Percentiles rank a stretch among this genome's conserved stretches.
phyloP scores from a whole-genome alignment of 1,140 invertebrate species.

The Nylanderia fulva region DNA sequence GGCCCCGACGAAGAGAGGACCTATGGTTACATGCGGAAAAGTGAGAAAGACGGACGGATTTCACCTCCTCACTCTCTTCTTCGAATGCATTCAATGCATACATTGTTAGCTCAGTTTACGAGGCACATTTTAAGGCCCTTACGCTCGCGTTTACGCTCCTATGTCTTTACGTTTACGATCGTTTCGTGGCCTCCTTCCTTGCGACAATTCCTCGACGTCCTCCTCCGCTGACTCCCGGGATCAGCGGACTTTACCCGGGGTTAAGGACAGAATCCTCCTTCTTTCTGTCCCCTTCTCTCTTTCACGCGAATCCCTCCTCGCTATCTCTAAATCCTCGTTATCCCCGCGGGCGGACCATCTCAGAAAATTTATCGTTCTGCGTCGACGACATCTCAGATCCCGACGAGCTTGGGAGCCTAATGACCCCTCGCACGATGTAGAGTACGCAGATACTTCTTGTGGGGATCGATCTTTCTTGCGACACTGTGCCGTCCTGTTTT shows the following conservation, averaged over 20 bases:
- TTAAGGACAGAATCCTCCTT: conserved; percentile 52
- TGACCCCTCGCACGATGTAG: conserved; percentile 70
- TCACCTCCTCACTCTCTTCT: too few relatives aligned
- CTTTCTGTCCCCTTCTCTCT: conserved; percentile 33
- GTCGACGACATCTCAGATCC: conserved; percentile 71
- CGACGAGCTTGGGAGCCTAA: conserved; percentile 73
- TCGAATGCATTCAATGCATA: conserved; percentile 47
- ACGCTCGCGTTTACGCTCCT: conserved; percentile 73
- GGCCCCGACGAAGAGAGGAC: conserved; percentile 53
- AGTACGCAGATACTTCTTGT: conserved; percentile 44
- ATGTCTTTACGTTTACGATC: conserved; percentile 71
- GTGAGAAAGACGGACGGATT: conserved; percentile 52
- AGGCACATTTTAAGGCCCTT: conserved; percentile 75
- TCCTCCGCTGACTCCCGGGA: conserved; percentile 67
- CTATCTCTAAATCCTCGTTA: conserved; percentile 62
- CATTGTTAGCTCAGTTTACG: conserved; percentile 75
- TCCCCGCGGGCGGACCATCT: conserved; percentile 62
- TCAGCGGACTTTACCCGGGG: conserved; percentile 63
- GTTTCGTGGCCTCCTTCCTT: conserved; percentile 67
- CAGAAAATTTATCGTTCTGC: conserved; percentile 72
- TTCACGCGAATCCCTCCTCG: conserved; percentile 47
- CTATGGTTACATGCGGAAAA: conserved; percentile 35
- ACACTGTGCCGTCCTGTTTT: conserved; percentile 15
- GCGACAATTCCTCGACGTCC: conserved; percentile 68
- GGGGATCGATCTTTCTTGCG: conserved; percentile 60